phyloP scores from a whole-genome alignment of 1,140 invertebrate genomes.

The Drosophila kikkawai region DNA sequence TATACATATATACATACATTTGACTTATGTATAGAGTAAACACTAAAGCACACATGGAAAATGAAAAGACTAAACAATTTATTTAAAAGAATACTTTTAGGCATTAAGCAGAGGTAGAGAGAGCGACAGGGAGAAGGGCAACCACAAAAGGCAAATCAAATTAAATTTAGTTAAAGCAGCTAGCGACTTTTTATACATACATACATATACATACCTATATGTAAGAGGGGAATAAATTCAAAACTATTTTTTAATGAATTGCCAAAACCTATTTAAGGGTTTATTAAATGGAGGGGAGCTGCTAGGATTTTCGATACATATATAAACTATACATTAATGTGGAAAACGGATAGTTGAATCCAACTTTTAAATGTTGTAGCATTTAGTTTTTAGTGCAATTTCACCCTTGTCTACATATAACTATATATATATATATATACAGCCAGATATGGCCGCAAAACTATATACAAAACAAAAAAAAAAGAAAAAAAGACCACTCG shows the following conservation, averaged over 20 bases:
- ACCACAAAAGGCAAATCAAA: conserved; percentile 59
- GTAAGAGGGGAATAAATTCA: conserved; percentile 26
- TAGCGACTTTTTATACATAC: conserved; percentile 62
- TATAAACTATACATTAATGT: conserved; percentile 37
- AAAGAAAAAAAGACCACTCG: conserved; percentile 59
- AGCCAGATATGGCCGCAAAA: conserved; percentile 35
- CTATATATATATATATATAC: conserved; percentile 14
- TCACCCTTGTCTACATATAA: conserved; percentile 68
- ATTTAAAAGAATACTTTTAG: conserved; percentile 63
- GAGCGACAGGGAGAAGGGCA: background rate
- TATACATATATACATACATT: conserved; percentile 57
- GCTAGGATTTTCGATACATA: conserved; percentile 68
- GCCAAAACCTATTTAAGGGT: conserved; percentile 66
- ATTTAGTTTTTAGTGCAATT: conserved; percentile 82
- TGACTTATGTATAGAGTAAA: conserved; percentile 76
- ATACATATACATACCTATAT: conserved; percentile 17
- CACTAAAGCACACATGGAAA: conserved; percentile 81
- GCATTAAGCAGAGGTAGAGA: conserved; percentile 35
- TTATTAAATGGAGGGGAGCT: conserved; percentile 52
- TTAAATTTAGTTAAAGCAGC: conserved; percentile 64
- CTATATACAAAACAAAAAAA: conserved; percentile 58
- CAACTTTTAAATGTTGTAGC: conserved; percentile 82
- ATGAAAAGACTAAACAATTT: conserved; percentile 83
- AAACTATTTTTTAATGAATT: conserved; percentile 69
- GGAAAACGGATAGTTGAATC: conserved; percentile 30